Conservation (phyloP, 2,797 vertebrate species). For the Rhadinocentrus ornatus region DNA sequence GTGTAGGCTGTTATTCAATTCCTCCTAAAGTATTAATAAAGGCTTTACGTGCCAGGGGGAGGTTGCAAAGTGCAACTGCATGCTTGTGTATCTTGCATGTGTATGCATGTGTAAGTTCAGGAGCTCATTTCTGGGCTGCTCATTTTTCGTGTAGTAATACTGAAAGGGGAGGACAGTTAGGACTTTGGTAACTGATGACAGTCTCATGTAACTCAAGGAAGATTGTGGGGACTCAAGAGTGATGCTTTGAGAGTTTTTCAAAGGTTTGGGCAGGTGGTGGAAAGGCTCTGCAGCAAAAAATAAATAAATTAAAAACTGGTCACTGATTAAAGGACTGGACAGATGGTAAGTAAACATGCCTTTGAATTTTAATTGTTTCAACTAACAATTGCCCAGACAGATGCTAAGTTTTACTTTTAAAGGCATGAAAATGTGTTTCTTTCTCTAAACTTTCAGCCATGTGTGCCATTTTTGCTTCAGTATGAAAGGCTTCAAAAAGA, state of each 20-base stretch:
- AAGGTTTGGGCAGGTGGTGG: constrained; percentile 31
- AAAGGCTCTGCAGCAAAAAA: constrained; percentile 7
- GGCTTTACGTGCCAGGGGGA: constrained; percentile 73
- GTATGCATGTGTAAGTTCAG: constrained; percentile 24
- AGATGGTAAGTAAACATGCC: constrained; percentile 50
- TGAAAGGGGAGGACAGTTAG: constrained; percentile 33
- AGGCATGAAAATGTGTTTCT: neutral
- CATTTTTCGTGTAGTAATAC: constrained; percentile 64
- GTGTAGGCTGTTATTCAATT: constrained; percentile 78
- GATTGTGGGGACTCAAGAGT: constrained; percentile 17
- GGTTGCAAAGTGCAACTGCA: constrained; percentile 62
- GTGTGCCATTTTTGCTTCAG: neutral
- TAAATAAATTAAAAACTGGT: neutral
- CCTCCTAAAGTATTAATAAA: constrained; percentile 87
- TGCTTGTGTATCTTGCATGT: constrained; percentile 44
- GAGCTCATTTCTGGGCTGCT: constrained; percentile 59
- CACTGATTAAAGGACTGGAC: neutral
- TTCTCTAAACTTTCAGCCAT: neutral
- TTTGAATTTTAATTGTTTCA: constrained; percentile 1
- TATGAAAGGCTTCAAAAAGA: neutral
- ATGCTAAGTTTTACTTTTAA: neutral
- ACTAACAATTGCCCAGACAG: neutral
- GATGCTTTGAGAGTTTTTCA: constrained; percentile 38
- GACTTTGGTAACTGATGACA: constrained; percentile 58
- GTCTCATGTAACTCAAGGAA: constrained; percentile 51